Evolutionary conservation across 2,888 invertebrate species (phyloP), one percentile per base, ranked within the genome.

Genomic region (Cremastobaeus sp.): DNA sequence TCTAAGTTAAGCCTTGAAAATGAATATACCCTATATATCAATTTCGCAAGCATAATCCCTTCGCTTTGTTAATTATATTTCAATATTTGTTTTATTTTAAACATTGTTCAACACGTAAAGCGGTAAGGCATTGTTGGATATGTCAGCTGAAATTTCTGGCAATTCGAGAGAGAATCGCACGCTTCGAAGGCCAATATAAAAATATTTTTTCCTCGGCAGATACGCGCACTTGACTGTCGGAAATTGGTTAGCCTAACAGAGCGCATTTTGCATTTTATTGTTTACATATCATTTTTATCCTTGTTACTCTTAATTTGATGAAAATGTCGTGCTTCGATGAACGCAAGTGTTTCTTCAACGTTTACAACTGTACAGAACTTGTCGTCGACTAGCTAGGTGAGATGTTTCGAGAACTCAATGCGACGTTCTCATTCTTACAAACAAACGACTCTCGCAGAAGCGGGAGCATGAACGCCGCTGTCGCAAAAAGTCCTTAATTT

Each of bases 51-150:
- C 72, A 72, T 69, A 69, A 65, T 76, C 69, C 11, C 11, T 3
- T 76, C 66, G 62, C 47, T 59, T 68, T 74, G 39, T 55, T 47
- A 32, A 35, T 64, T 43, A 45, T 41, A 34, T 48, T 35, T 28
- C 8, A 20, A 37, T 43, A 41, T 47, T 41, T 20, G n/a, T 47
- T 48, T 54, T 47, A 52, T 70, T 70, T 74, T 57, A 59, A 77
- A 72, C 70, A 77, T 80, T 78, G 78, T 81, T 82, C 80, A 81
- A 83, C 80, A 83, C 79, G 77, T 80, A 83, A 87, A 87, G 87
- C 87, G 81, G 83, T 87, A 87, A 87, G 87, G 87, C 87, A 87
- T 86, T 86, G 83, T 86, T 84, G 83, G 87, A 86, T 87, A 86
- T 87, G 86, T 87, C 81, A 82, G 84, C 86, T 85, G 85, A 84